Evolutionary conservation across 2,113 vertebrate species (phyloP).

Genomic region (Psilopsiagon aurifrons): DNA sequence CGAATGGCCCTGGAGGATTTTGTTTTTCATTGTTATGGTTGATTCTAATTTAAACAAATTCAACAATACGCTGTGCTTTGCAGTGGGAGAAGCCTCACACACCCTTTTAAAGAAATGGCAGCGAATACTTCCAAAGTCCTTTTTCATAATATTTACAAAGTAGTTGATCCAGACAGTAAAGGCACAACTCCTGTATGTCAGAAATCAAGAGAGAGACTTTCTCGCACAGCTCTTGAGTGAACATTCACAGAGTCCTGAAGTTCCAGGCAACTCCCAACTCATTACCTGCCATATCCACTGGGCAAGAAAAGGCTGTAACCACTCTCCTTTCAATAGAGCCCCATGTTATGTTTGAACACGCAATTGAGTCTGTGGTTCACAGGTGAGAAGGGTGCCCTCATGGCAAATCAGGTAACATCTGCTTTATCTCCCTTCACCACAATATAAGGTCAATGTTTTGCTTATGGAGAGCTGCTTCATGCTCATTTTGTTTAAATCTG

Average conservation of each 20-base stretch:
- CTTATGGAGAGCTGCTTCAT: background rate
- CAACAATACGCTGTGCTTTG: background rate
- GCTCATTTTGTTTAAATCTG: slow-evolving; percentile 5
- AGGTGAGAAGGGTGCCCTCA: background rate
- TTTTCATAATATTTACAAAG: background rate
- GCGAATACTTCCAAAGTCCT: background rate
- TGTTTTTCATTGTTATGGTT: background rate
- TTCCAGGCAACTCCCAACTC: background rate
- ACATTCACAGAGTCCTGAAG: background rate
- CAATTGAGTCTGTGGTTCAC: fast-evolving
- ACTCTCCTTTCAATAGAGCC: background rate
- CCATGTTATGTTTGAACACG: background rate
- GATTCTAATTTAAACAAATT: background rate
- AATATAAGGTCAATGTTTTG: background rate
- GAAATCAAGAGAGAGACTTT: background rate
- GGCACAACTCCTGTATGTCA: background rate
- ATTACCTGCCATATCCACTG: background rate
- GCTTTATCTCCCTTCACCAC: background rate
- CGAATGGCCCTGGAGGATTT: background rate
- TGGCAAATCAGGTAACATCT: background rate
- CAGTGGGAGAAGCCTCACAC: background rate
- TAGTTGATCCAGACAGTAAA: background rate
- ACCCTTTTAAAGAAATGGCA: background rate
- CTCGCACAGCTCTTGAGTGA: background rate
- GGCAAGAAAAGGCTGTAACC: background rate